Evolutionary conservation across 2,113 vertebrate genomes (phyloP), one percentile per base, ranked within the genome.

Genomic region (Notarius quadriscutis): DNA sequence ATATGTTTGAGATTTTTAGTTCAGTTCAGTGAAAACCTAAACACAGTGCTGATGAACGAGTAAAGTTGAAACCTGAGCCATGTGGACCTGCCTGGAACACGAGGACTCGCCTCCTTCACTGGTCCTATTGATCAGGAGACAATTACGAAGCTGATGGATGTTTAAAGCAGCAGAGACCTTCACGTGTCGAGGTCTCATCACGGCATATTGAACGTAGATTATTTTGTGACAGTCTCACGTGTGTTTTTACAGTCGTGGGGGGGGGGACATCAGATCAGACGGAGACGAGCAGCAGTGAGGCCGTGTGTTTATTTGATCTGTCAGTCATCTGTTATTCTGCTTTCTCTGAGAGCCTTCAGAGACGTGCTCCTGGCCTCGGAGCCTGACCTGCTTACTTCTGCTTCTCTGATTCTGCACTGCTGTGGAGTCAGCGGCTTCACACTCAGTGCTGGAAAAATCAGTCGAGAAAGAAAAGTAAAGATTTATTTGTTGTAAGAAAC

Each of bases 231-330:
- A 34, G 30, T 58, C 79, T 81, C 80, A 81, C 34, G 22, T 48
- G 48, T 58, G 57, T 60, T 81, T 71, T 84, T 69, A 55, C 65
- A 69, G 48, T 5, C 51, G 9, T 51, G 34, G 17, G 2, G 8
- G 60, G 80, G 12, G 1, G 15, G 20, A 15, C 5, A 27, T 7
- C 50, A 15, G 27, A 41, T 72, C 67, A 74, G 53, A 41, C 1
- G n/a, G 25, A 83, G 60, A n/a, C 51, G 83, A 71, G 20, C 50
- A 20, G 83, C 83, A 34, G 65, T 18, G 17, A 55, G 63, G 63
- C 25, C 0, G 12, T 58, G 83, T 84, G 67, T 84, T 84, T 84
- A 84, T 84, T 74, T 58, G 55, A 84, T 17, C 53, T 74, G 55
- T 57, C 71, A 48, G 55, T 77, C 55, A 77, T 62, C 30, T 1